Percentiles rank a stretch among this genome's conserved stretches.
Conservation (phyloP, 2,797 vertebrate species). For the Picus viridis region DNA sequence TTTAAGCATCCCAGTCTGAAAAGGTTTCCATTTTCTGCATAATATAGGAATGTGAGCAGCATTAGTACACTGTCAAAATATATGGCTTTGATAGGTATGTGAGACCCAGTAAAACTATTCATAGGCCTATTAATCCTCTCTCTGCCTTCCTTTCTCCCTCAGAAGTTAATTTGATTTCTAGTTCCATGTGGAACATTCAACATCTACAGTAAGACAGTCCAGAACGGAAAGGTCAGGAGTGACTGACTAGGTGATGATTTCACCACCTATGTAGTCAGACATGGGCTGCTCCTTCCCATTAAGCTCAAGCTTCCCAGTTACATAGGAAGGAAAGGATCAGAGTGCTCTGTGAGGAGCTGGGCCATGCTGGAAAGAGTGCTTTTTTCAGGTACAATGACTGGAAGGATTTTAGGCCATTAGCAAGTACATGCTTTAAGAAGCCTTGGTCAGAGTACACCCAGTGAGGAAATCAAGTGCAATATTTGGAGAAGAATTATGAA, state of each 20-base stretch:
- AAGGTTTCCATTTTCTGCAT: constrained; percentile 15
- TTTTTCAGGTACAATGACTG: background rate
- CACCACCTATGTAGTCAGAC: background rate
- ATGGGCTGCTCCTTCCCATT: background rate
- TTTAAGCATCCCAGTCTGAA: constrained; percentile 40
- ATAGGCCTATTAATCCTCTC: background rate
- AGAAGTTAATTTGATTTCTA: background rate
- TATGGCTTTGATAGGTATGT: background rate
- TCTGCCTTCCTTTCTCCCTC: background rate
- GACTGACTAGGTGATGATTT: background rate
- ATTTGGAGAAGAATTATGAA: too few relatives aligned
- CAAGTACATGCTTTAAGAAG: background rate
- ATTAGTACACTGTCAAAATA: background rate
- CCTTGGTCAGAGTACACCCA: background rate
- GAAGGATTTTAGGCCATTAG: background rate
- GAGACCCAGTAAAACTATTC: background rate
- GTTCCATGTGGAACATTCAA: background rate
- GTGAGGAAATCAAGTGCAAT: background rate
- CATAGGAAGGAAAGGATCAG: background rate
- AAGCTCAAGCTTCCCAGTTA: background rate
- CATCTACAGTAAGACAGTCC: background rate
- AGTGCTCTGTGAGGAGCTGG: background rate
- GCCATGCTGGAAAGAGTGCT: background rate
- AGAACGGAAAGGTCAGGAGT: background rate
- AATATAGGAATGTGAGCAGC: background rate